Conservation (phyloP, 1,140 invertebrate species). For the Zaprionus africanus region DNA sequence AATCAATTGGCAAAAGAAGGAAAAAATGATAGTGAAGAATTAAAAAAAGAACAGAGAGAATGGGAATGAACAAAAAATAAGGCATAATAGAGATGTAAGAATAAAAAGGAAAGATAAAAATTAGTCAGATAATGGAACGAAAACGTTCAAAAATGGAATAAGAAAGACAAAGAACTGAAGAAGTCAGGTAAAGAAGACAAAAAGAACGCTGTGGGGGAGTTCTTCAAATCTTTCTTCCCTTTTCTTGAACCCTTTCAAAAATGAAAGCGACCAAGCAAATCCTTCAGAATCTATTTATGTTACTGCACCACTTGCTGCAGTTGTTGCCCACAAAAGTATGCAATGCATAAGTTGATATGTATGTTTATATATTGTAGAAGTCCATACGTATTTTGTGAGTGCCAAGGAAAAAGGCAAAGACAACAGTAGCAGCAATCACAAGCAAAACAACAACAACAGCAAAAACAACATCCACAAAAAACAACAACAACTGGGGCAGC, state of each 20-base stretch:
- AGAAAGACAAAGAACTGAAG: not conserved
- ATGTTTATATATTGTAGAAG: constrained; percentile 29
- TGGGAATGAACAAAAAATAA: too few relatives aligned
- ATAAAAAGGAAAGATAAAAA: too few relatives aligned
- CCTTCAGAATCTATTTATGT: too few relatives aligned
- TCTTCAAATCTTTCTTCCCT: too few relatives aligned
- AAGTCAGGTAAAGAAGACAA: not conserved
- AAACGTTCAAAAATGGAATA: not conserved
- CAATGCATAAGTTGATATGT: constrained; percentile 46
- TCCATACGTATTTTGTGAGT: constrained; percentile 24
- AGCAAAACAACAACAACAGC: constrained; percentile 68
- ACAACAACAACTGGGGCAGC: constrained; percentile 1
- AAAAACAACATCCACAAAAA: constrained; percentile 38
- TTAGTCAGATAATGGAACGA: too few relatives aligned
- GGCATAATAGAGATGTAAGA: not conserved
- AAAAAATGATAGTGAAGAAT: not conserved
- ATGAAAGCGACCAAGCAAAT: too few relatives aligned
- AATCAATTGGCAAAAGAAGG: not conserved
- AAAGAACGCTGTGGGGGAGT: not conserved
- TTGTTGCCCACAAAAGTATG: constrained; percentile 45
- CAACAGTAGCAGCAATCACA: constrained; percentile 26
- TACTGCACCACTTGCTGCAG: not conserved
- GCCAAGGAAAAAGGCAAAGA: constrained; percentile 41
- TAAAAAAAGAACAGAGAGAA: not conserved
- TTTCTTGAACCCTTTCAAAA: too few relatives aligned